Evolutionary conservation across 2,888 invertebrate genomes (phyloP), one percentile per base, ranked within the genome.

Genomic region (Petrolisthes cinctipes): DNA sequence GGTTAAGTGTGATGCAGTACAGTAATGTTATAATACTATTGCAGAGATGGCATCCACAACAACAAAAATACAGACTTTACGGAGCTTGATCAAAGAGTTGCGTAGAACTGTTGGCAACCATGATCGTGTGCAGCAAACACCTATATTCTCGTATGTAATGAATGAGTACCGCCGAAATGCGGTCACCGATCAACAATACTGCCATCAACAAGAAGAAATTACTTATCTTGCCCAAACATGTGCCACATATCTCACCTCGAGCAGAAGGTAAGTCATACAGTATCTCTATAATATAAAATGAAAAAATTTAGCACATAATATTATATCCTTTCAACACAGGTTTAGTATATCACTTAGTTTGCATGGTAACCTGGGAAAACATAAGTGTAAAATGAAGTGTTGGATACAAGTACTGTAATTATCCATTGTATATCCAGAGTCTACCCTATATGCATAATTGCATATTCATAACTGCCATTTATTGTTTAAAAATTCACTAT

Each of bases 141-240:
- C 89, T 4, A 54, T 88, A 7, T 88, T 80, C 75, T 14, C 66
- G 4, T 90, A 88, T 71, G 56, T 90, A 78, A 88, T 90, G 83
- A 73, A 85, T 6, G 76, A 90, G 76, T 90, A 88, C 51, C 76
- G 89, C 9, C 80, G 75, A 5, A 90, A 90, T 75, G 81, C 83
- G 53, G 95, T 95, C 1, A 98, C 97, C 0, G 96, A 96, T 85
- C 95, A 96, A 91, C 96, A 96, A 91, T 93, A 96, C 6, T 98
- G 98, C 92, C 96, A 96, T 92, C 96, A 96, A 0, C 94, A 95
- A 82, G 95, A 97, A 91, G 97, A 97, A 92, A 95, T 97, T 93
- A 94, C 95, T 86, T 96, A 95, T 91, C 93, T 96, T 91, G 97
- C 96, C 0, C 94, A 95, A 90, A 96, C 96, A 0, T 98, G 97